phyloP scores from a whole-genome alignment of 2,888 invertebrate species.

The Caenorhabditis drosophilae region DNA sequence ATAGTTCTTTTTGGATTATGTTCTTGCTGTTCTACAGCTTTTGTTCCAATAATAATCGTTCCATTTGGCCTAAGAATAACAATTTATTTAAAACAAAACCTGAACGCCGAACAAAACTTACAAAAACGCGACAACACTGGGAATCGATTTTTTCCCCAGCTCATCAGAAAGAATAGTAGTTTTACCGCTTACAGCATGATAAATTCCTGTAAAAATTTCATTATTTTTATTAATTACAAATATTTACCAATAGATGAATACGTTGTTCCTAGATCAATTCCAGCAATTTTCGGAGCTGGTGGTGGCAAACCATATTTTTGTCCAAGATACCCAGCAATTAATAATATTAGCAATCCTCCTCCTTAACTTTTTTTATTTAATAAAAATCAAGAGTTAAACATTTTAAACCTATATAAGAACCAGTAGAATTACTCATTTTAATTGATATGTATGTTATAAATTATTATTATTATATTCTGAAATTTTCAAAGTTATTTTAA shows the following conservation, averaged over 20 bases:
- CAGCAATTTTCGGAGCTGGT: constrained; percentile 72
- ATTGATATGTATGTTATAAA: constrained; percentile 16
- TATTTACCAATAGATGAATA: constrained; percentile 70
- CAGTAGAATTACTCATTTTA: constrained; percentile 16
- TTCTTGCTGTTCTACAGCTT: constrained; percentile 71
- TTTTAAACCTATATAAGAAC: constrained; percentile 25
- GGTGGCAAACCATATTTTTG: constrained; percentile 72
- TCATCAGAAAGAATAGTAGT: constrained; percentile 71
- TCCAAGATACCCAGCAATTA: constrained; percentile 72
- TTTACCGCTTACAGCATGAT: constrained; percentile 72
- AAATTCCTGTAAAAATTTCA: constrained; percentile 65
- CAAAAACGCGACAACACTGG: constrained; percentile 72
- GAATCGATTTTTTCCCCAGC: constrained; percentile 71
- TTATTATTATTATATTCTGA: constrained; percentile 7
- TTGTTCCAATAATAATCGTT: constrained; percentile 71
- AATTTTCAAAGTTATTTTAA: not conserved
- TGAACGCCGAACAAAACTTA: constrained; percentile 52
- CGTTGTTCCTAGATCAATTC: constrained; percentile 73
- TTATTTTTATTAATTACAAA: too few species aligned
- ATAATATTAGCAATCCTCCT: constrained; percentile 69
- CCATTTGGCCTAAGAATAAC: constrained; percentile 63
- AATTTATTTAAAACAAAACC: constrained; percentile 3
- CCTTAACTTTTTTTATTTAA: too few species aligned
- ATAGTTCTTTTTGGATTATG: constrained; percentile 71
- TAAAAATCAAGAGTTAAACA: not conserved